Base-by-base conservation (phyloP, 2,888 invertebrate genomes). In the Noctua comes region DNA sequence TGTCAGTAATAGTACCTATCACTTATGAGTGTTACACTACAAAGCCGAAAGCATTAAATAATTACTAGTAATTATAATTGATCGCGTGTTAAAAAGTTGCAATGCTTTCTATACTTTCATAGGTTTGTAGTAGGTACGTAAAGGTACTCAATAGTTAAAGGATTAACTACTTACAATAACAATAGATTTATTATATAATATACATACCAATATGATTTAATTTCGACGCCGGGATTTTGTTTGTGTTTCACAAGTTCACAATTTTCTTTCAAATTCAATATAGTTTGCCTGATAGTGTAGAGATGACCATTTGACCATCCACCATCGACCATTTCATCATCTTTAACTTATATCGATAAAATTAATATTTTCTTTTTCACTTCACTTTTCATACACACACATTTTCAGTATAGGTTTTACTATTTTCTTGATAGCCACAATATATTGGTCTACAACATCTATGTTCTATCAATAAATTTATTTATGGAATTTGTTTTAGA, bases 181-280 rank as follows among this genome's bases (percentile, higher is more conserved):
- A 48, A 51, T 36, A 11, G 13, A 68, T 18, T 40, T 64, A 51
- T 16, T n/a, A 62, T 31, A 24, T 54, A 59, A 43, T 54, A 5
- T 46, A 83, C 83, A 27, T 81, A 81, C 80, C 73, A 83, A 43
- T 73, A 43, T 1, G 31, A 80, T 73, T 72, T 70, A 54, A 73
- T 57, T 76, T 64, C 48, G 48, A 72, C 31, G 48, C 85, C 76
- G 85, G 69, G 69, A 64, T 57, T 72, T 76, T 85, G 76, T 83
- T 83, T 83, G 74, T 79, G 59, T 84, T 72, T 68, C 48, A 80
- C 84, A 62, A 79, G 68, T 84, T 72, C 54, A 76, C 81, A 62
- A 62, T 80, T 65, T 51, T 54, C 68, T 59, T 76, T 65, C 64
- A 73, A 11, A 51, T 76, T 65, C 64, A 73, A 11, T 68, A 36